Evolutionary conservation across 2,888 invertebrate genomes (phyloP).

Genomic region (Alsophila aescularia): DNA sequence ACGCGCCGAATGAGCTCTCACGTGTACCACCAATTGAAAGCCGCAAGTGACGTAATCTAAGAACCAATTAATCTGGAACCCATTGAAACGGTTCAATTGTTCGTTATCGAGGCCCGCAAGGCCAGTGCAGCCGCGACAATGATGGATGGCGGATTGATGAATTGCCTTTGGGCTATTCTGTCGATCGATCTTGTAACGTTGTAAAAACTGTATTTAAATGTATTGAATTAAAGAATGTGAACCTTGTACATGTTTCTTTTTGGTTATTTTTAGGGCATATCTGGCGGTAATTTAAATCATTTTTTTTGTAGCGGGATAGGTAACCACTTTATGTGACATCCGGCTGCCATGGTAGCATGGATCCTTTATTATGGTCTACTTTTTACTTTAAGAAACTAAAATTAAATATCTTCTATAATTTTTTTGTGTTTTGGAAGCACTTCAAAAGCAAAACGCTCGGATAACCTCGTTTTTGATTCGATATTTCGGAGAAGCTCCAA

Average conservation of each 20-base stretch:
- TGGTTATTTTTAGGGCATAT: too few species aligned
- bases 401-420: too few species aligned
- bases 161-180: conserved; percentile 45
- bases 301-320: too few species aligned
- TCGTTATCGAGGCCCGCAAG: conserved; percentile 64
- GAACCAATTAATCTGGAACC: conserved; percentile 55
- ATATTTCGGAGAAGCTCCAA: too few species aligned
- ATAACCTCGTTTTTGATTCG: too few species aligned
- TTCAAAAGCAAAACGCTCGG: too few species aligned
- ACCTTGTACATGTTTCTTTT: background rate
- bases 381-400: too few species aligned
- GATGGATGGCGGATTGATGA: conserved; percentile 71
- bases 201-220: conserved; percentile 7
- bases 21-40: conserved; percentile 16
- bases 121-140: conserved; percentile 64
- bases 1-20: conserved; percentile 13
- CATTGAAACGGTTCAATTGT: conserved; percentile 54
- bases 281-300: too few species aligned
- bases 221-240: background rate
- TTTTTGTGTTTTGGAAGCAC: too few species aligned
- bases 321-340: too few species aligned
- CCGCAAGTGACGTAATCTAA: conserved; percentile 44
- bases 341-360: too few species aligned
- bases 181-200: conserved; percentile 10
- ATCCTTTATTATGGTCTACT: too few species aligned